phyloP scores from a whole-genome alignment of 2,113 vertebrate species.

The Camelus bactrianus region DNA sequence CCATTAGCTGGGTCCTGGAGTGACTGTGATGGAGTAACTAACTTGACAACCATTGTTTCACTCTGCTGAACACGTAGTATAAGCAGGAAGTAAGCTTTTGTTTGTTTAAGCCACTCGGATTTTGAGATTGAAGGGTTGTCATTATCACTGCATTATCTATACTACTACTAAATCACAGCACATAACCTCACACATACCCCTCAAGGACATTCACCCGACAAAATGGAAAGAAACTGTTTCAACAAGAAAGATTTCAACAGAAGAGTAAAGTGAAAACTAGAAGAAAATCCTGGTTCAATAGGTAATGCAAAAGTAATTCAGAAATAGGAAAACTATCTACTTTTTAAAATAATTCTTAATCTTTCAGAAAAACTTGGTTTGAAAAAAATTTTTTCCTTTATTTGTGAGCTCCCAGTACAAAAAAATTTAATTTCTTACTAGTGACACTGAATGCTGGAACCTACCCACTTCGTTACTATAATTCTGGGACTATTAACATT shows the following conservation, averaged over 20 bases:
- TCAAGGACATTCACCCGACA: neutral
- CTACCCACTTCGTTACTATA: neutral
- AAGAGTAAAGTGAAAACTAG: neutral
- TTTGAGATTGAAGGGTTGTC: neutral
- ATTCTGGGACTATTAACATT: neutral
- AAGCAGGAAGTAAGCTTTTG: neutral
- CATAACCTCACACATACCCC: rapidly evolving
- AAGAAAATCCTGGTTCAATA: neutral
- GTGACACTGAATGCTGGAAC: neutral
- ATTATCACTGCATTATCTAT: neutral
- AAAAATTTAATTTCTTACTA: neutral
- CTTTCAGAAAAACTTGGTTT: neutral
- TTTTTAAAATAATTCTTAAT: neutral
- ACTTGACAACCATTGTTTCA: neutral
- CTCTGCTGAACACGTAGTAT: neutral
- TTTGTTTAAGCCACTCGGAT: neutral
- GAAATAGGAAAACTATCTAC: neutral
- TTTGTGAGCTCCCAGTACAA: neutral
- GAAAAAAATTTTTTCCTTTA: neutral
- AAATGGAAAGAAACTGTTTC: neutral
- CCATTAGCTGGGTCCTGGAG: neutral
- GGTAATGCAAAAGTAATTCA: neutral
- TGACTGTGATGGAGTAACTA: neutral
- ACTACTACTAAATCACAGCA: neutral
- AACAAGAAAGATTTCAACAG: neutral